A percentile compares a stretch with the other conserved stretches of the same genome.
Conservation (phyloP, 2,113 vertebrate species). For the Kryptolebias marmoratus region DNA sequence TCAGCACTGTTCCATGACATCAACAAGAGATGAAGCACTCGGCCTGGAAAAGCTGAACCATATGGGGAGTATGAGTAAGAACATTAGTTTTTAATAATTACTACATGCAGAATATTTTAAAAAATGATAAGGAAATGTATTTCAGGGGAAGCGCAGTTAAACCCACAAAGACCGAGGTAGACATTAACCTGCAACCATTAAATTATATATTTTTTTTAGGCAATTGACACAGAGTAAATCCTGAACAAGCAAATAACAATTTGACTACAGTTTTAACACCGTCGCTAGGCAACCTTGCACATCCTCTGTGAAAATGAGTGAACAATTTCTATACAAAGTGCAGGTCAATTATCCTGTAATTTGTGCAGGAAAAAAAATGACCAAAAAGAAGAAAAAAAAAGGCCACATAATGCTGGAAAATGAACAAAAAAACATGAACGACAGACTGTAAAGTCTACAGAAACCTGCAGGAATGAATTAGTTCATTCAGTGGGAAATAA, state of each 20-base stretch:
- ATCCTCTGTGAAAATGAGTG: slow-evolving; percentile 52
- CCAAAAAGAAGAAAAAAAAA: slow-evolving; percentile 21
- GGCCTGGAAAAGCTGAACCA: slow-evolving; percentile 20
- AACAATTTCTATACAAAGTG: slow-evolving; percentile 65
- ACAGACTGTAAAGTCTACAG: background rate
- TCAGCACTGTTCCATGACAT: slow-evolving; percentile 59
- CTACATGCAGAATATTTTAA: slow-evolving; percentile 1
- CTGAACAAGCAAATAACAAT: slow-evolving; percentile 44
- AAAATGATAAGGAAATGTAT: slow-evolving; percentile 1
- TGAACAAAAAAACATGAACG: background rate
- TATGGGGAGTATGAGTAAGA: slow-evolving; percentile 20
- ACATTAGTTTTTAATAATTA: slow-evolving; percentile 17
- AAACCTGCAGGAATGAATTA: background rate
- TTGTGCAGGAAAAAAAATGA: slow-evolving; percentile 50
- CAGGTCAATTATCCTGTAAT: slow-evolving; percentile 67
- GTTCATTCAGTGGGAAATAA: background rate
- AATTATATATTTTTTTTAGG: slow-evolving; percentile 2
- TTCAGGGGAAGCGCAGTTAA: background rate
- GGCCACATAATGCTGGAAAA: slow-evolving; percentile 1
- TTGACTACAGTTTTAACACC: slow-evolving; percentile 61
- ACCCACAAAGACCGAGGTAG: background rate
- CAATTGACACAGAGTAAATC: slow-evolving; percentile 24
- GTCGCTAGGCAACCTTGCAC: slow-evolving; percentile 67
- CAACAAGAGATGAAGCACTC: slow-evolving; percentile 25
- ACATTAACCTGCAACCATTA: background rate